phyloP scores from a whole-genome alignment of 2,888 invertebrate species.

The Lutraria lutraria region DNA sequence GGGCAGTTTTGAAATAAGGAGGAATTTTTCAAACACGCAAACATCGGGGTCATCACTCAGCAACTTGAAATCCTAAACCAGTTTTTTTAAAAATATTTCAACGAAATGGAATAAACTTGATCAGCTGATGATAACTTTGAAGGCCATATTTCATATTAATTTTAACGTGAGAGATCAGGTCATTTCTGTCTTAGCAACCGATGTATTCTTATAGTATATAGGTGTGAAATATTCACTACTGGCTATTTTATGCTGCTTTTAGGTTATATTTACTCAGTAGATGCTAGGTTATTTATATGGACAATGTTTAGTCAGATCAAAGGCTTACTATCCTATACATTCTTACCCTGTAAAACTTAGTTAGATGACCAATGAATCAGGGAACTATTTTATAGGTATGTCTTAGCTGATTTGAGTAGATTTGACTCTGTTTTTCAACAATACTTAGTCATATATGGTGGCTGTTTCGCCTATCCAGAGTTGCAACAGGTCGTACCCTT shows the following conservation, averaged over 20 bases:
- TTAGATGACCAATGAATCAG: too few relatives aligned
- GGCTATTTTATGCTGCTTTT: background rate
- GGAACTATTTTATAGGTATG: too few relatives aligned
- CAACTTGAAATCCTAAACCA: background rate
- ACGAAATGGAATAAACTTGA: background rate
- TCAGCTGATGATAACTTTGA: background rate
- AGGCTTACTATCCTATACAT: background rate
- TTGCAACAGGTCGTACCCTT: too few relatives aligned
- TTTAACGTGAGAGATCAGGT: background rate
- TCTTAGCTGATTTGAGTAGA: too few relatives aligned
- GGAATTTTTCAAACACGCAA: background rate
- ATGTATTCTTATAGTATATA: background rate
- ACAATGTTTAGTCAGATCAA: background rate
- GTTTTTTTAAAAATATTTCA: background rate
- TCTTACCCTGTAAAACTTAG: too few relatives aligned
- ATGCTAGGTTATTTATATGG: background rate
- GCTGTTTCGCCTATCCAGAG: too few relatives aligned
- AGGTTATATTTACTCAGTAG: background rate
- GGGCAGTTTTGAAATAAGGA: background rate
- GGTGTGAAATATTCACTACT: background rate
- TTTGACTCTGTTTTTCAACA: too few relatives aligned
- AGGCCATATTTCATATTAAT: background rate
- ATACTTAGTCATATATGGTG: too few relatives aligned
- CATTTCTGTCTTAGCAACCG: background rate
- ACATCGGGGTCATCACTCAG: background rate